Evolutionary conservation across 2,797 vertebrate species (phyloP).

Genomic region (Clamator glandarius): DNA sequence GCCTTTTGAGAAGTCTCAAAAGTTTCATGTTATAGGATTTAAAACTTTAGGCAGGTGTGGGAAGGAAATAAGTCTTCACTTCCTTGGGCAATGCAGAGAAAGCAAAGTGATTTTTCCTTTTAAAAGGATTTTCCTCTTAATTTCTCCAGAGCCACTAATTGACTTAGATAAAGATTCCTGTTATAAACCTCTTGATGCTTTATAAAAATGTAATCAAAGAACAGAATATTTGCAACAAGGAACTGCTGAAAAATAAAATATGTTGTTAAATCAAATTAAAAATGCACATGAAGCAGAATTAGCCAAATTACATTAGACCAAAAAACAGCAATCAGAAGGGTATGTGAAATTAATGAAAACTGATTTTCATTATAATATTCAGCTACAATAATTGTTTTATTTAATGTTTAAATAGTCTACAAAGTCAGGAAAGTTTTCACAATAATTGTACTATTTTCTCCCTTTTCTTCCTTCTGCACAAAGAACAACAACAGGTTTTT

Average conservation of each 20-base stretch:
- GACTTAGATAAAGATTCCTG: not conserved
- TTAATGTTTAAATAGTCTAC: not conserved
- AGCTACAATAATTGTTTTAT: not conserved
- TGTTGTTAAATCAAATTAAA: not conserved
- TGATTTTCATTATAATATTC: not conserved
- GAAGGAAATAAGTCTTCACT: not conserved
- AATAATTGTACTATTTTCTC: not conserved
- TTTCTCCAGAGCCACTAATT: not conserved
- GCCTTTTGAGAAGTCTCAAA: not conserved
- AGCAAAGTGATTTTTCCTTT: not conserved
- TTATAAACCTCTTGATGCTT: not conserved
- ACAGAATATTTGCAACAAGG: not conserved
- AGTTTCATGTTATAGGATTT: not conserved
- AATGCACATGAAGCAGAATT: constrained; percentile 9
- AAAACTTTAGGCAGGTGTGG: not conserved
- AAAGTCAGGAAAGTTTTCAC: not conserved
- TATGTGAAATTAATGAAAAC: not conserved
- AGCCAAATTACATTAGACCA: not conserved
- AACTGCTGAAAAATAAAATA: not conserved
- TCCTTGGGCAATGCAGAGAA: not conserved
- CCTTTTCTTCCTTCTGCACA: not conserved
- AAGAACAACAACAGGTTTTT: not conserved
- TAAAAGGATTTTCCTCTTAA: not conserved
- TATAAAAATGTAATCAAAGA: not conserved
- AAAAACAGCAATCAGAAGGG: not conserved